A percentile compares a stretch with the other conserved stretches of the same genome.
These are phyloP conservation scores for Zosterops pallidus DNA, from an alignment of 2,113 vertebrate species.

Conservation along the genomic window DNA sequence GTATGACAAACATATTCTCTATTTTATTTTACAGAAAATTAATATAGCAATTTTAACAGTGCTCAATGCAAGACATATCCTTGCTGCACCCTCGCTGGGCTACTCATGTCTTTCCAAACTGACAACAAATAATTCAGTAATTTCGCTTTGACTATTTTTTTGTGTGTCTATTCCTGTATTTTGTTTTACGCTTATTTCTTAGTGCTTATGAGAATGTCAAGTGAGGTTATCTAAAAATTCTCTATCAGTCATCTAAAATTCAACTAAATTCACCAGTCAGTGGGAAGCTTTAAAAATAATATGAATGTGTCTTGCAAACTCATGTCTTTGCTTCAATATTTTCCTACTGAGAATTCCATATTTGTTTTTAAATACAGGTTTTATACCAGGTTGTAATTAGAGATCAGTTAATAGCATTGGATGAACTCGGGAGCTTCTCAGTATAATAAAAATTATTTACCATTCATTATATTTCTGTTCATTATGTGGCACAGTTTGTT, in stretches of 20 bases:
- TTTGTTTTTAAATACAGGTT: neutral
- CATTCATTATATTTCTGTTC: neutral
- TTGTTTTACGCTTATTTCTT: neutral
- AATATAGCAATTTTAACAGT: neutral
- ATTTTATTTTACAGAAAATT: neutral
- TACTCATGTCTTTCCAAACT: neutral
- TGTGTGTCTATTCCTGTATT: neutral
- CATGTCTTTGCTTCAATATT: neutral
- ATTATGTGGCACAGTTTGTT: neutral
- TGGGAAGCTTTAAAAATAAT: neutral
- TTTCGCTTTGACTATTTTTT: neutral
- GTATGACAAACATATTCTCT: neutral
- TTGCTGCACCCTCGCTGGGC: neutral
- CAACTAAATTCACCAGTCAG: neutral
- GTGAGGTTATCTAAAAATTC: neutral
- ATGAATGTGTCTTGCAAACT: neutral
- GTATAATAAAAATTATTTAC: neutral
- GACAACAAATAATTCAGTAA: neutral
- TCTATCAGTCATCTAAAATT: neutral
- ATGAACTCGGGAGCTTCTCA: neutral
- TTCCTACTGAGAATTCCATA: neutral
- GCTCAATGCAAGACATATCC: neutral
- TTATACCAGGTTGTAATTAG: neutral
- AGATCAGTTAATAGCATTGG: neutral
- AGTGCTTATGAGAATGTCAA: neutral